Evolutionary conservation across 2,888 invertebrate genomes (phyloP), one percentile per base, ranked within the genome.

Genomic region (Lepidochrysops patricia): DNA sequence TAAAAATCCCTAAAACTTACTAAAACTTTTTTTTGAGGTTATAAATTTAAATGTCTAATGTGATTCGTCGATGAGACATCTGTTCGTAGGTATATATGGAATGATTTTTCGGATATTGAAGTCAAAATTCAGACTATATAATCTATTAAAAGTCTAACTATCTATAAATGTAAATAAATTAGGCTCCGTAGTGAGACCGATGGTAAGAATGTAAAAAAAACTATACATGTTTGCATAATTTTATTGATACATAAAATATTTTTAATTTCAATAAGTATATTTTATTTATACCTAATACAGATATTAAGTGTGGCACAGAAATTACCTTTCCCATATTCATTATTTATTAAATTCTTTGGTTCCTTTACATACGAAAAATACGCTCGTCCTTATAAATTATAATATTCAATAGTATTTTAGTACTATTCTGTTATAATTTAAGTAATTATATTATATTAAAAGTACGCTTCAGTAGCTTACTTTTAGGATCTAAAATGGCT

Each of bases 261-360:
- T 34, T n/a, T 34, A 35, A 35, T 13, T 35, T 35, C n/a, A 9
- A 4, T 5, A 35, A 13, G 13, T 35, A n/a, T 35, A 35, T 13
- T 13, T 29, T 29, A 29, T 29, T 29, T 29, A 9, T 5, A 43
- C 2, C 43, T 2, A 43, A 9, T 7, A 19, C 23, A 43, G 19
- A 43, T 9, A 6, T 23, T 23, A 43, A 43, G 12, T 43, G 43
- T 43, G 43, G 43, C 19, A 43, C 43, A 19, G 43, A 43, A 43
- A 19, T 29, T 7, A 29, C 29, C 29, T 29, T 29, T 29, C 29
- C 29, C 29, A 29, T 29, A 29, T 29, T 7, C 7, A 43, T 19
- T 9, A 43, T 43, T 43, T 15, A 43, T 43, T 43, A 43, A 43
- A 43, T 43, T 43, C 43, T 43, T 43, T 43, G 43, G 43, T 43